phyloP scores from a whole-genome alignment of 2,113 vertebrate genomes.

The Polyodon spathula region DNA sequence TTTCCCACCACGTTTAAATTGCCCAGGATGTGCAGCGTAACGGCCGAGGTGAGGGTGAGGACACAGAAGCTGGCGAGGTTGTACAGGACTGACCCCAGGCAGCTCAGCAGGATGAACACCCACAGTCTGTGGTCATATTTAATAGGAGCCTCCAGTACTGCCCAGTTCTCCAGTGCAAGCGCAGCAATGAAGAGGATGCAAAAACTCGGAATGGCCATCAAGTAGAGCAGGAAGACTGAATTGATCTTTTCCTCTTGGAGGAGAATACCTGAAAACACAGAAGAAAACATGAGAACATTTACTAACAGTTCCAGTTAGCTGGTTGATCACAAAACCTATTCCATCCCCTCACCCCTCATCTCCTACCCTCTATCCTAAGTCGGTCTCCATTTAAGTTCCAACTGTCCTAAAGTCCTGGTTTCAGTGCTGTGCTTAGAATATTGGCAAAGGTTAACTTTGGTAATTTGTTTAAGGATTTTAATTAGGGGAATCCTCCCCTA shows the following conservation, averaged over 20 bases:
- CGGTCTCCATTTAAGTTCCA: no score
- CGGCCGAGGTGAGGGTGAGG: constrained; percentile 86
- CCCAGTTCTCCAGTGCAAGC: constrained; percentile 72
- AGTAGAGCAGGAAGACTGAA: constrained; percentile 77
- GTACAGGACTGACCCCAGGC: constrained; percentile 86
- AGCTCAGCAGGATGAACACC: constrained; percentile 86
- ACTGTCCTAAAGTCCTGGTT: no score
- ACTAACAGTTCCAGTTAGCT: neutral
- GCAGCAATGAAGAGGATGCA: constrained; percentile 77
- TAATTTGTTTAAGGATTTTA: no score
- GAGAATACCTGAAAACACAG: constrained; percentile 63
- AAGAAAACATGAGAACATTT: neutral
- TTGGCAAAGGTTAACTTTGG: no score
- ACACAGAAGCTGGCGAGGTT: constrained; percentile 89
- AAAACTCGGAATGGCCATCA: constrained; percentile 92
- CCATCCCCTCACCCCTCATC: no score
- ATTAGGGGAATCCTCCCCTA: no score
- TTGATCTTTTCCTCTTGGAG: constrained; percentile 86
- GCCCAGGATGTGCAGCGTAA: constrained; percentile 90
- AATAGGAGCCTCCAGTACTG: constrained; percentile 53
- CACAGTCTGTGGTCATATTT: constrained; percentile 68
- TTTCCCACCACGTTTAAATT: constrained; percentile 88
- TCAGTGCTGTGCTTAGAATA: no score
- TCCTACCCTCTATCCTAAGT: no score
- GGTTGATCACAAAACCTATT: neutral